Evolutionary conservation across 1,140 invertebrate genomes (phyloP), one percentile per base, ranked within the genome.

Genomic region (Sinonovacula constricta): DNA sequence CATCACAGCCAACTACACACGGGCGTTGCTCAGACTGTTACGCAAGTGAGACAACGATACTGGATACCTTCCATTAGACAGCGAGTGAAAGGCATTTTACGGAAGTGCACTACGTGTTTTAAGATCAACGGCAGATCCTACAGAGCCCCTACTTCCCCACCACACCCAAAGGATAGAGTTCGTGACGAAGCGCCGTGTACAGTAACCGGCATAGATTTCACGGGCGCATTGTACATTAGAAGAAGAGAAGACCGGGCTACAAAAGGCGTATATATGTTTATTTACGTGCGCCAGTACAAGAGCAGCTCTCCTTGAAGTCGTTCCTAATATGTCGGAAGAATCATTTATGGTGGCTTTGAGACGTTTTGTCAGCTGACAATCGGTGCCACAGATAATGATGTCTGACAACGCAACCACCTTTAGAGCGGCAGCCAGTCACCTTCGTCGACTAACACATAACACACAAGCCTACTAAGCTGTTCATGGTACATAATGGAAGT

Each of bases 221-320:
- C n/a, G 18, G 59, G 59, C 33, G 30, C 59, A 18, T 34, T 62
- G 24, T 22, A 57, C 54, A 26, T 57, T 7, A 62, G n/a, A 33
- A 33, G 2, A 18, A 3, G 15, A 3, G 24, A 22, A 10, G 31
- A 24, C 18, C 18, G 59, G 39, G n/a, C 30, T 31, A 10, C 30
- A 62, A 62, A 63, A 54, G 22, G 31, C 15, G n/a, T 76, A 67
- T 12, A 54, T 76, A 30, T 76, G 63, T 67, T 45, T 76, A 51
- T 76, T 76, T 26, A 76, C 72, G 28, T 76, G 72, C 24, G 63
- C 54, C 0, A 26, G 14, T 3, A 67, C 45, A 30, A 22, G 63
- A 22, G 63, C 72, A 24, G 26, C 67, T 14, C 60, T 65, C 57
- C 31, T 75, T 10, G 60, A 65, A 56, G 15, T 75, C 1, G 34